Evolutionary conservation across 2,113 vertebrate species (phyloP), one percentile per base, ranked within the genome.

Genomic region (Semicossyphus pulcher): DNA sequence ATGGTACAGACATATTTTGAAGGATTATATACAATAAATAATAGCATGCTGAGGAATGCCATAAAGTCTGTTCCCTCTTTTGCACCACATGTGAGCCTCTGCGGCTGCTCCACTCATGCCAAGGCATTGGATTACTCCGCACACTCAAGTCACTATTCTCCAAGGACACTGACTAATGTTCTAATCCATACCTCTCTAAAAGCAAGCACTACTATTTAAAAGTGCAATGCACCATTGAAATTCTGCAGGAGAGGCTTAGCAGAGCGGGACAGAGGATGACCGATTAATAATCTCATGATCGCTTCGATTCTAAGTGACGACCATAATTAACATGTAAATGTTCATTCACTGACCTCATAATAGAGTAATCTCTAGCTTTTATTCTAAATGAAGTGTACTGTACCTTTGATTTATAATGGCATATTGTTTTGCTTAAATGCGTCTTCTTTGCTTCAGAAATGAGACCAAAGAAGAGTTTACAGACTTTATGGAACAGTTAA

Each of bases 121-220:
- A 26, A 57, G 10, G 58, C 45, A 63, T 25, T 66, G 58, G 31
- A 72, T 68, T 65, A 66, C 63, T 61, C 64, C 49, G 53, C 39
- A 70, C 42, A 59, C 42, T 72, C 12, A 31, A 39, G 36, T 57
- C 74, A 37, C 47, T 39, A 25, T 59, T 36, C 45, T 59, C 57
- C 14, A 51, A 21, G 7, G 75, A 70, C 52, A 32, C 5, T 53
- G 63, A 63, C 52, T 64, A 72, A 80, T 75, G 42, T 20, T 51
- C 52, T 45, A 60, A 76, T 79, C 71, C 32, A 79, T 73, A 72
- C 32, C 59, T 21, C 31, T 84, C 42, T 58, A 53, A 58, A 48
- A 49, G 32, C 65, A 20, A 70, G 21, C 45, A 16, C 29, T 45
- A 21, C 25, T 34, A 62, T 39, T 58, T 67, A 45, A 75, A 58